A percentile compares a stretch with the other conserved stretches of the same genome.
Conservation (phyloP, 2,113 vertebrate species). For the Recurvirostra avosetta region DNA sequence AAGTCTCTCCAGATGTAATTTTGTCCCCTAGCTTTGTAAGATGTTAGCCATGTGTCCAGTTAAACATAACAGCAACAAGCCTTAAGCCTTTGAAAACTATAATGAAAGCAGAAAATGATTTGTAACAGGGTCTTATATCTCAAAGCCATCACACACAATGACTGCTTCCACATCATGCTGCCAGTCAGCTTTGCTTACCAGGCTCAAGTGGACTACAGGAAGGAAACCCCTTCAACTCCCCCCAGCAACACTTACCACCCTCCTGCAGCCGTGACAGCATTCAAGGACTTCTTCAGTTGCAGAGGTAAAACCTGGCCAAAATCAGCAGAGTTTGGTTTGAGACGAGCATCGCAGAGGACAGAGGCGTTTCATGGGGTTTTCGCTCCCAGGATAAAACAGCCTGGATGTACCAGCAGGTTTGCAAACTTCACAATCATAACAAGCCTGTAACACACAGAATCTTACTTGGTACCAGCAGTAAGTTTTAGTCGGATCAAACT, state of each 20-base stretch:
- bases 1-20: background rate
- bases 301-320: background rate
- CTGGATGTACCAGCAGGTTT: background rate
- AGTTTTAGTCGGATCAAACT: background rate
- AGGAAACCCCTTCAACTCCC: background rate
- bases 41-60: background rate
- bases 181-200: accelerated
- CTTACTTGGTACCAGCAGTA: background rate
- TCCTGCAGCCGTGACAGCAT: background rate
- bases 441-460: accelerated
- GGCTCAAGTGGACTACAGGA: background rate
- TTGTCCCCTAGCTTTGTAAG: background rate
- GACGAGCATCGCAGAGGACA: background rate
- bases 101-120: background rate
- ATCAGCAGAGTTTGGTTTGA: background rate
- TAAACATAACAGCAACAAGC: background rate
- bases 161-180: accelerated
- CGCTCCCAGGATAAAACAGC: background rate
- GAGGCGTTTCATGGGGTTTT: accelerated
- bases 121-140: background rate
- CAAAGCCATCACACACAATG: background rate
- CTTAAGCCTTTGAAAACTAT: background rate
- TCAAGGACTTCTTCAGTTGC: background rate
- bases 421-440: background rate
- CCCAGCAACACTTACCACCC: background rate